Evolutionary conservation across 2,888 invertebrate genomes (phyloP).

Genomic region (Tillus elongatus): DNA sequence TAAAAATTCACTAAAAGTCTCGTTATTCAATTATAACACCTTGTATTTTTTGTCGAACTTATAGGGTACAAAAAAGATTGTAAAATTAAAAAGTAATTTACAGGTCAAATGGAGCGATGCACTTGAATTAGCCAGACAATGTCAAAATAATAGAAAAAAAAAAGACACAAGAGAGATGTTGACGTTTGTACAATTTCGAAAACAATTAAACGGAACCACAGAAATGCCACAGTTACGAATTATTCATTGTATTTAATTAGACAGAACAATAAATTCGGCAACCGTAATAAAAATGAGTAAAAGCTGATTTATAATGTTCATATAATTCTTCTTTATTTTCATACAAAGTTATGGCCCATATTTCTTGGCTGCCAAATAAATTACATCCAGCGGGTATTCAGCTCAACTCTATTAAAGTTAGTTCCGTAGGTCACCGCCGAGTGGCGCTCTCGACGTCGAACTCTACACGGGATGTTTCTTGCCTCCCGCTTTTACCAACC

Average conservation of each 20-base stretch:
- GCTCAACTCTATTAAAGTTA: slow-evolving; percentile 44
- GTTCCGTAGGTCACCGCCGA: slow-evolving; percentile 38
- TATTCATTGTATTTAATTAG: slow-evolving; percentile 37
- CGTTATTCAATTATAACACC: too few species aligned
- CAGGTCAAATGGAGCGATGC: too few species aligned
- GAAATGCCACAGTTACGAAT: too few species aligned
- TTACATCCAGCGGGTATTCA: slow-evolving; percentile 42
- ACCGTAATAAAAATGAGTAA: slow-evolving; percentile 40
- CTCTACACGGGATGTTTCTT: neutral
- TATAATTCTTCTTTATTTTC: slow-evolving; percentile 46
- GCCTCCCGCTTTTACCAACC: too few species aligned
- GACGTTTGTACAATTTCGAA: too few species aligned
- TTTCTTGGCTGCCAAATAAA: slow-evolving; percentile 44
- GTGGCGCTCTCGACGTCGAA: slow-evolving; percentile 21
- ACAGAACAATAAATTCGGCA: slow-evolving; percentile 36
- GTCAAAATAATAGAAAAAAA: too few species aligned
- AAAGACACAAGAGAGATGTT: too few species aligned
- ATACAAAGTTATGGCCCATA: slow-evolving; percentile 44
- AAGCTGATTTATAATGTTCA: slow-evolving; percentile 43
- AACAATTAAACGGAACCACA: slow-evolving; percentile 9
- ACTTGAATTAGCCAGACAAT: too few species aligned
- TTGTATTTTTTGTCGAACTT: too few species aligned
- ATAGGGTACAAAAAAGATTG: too few species aligned
- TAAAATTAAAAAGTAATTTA: too few species aligned
- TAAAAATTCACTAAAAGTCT: too few species aligned